Evolutionary conservation across 1,140 invertebrate genomes (phyloP), one percentile per base, ranked within the genome.

Genomic region (Xylocopa sonorina): DNA sequence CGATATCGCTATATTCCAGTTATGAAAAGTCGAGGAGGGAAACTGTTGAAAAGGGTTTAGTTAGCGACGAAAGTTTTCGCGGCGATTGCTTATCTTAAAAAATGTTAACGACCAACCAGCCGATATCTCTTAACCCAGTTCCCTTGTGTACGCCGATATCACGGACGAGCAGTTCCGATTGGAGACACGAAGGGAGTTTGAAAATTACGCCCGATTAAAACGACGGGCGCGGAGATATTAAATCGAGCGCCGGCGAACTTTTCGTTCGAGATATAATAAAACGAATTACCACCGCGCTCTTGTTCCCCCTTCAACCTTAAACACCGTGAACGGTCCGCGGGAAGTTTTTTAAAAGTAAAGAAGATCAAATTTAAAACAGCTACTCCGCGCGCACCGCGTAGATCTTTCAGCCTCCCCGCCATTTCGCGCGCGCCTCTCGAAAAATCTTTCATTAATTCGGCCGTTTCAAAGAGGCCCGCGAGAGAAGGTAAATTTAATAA

Each of bases 1-100:
- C n/a, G n/a, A n/a, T n/a, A n/a, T n/a, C n/a, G n/a, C n/a, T n/a
- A n/a, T n/a, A n/a, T n/a, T n/a, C n/a, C n/a, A n/a, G n/a, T n/a
- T n/a, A n/a, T n/a, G n/a, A n/a, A n/a, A n/a, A n/a, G n/a, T n/a
- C n/a, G n/a, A n/a, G n/a, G n/a, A n/a, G n/a, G n/a, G n/a, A n/a
- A n/a, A n/a, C n/a, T 18, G 14, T 21, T 1, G 41, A 58, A 73
- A 78, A 82, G 46, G 18, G 0, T 46, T 32, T 43, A 60, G 41
- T 78, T 73, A 68, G 63, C 62, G 63, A 74, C 68, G 63, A 81
- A 83, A 81, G 66, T 83, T 79, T 57, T 4, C 27, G 38, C 27
- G 27, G 18, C n/a, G n/a, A 51, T 53, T 32, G 24, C 50, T 32
- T 34, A 34, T 14, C 24, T 62, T 10, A 32, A 55, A 67, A 64